Conservation (phyloP, 2,888 invertebrate genomes). For the Macrophya annulata region DNA sequence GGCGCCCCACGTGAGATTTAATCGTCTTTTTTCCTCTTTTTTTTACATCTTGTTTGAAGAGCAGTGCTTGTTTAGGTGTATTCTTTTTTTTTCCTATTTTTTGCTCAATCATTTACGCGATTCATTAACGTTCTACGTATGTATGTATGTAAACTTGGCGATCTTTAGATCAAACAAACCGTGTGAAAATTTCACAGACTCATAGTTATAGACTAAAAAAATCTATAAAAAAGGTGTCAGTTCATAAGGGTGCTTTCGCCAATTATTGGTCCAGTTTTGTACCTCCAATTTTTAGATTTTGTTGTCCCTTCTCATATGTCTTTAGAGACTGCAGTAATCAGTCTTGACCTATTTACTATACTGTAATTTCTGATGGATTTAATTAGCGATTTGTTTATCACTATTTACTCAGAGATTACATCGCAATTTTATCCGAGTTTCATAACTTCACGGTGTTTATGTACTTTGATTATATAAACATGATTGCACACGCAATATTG, state of each 20-base stretch:
- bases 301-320: no score
- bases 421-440: background rate
- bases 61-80: conserved; percentile 9
- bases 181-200: conserved; percentile 31
- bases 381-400: background rate
- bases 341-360: background rate
- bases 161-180: conserved; percentile 17
- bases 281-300: no score
- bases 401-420: background rate
- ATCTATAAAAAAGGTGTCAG: background rate
- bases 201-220: background rate
- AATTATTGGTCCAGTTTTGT: no score
- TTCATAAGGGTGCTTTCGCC: background rate
- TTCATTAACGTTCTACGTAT: conserved; percentile 13
- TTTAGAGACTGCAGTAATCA: background rate
- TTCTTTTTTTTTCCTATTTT: background rate
- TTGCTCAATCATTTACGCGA: conserved; percentile 17
- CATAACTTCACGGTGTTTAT: no score
- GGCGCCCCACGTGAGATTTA: conserved; percentile 75
- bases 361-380: background rate
- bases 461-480: no score
- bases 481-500: no score
- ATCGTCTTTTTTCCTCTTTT: background rate
- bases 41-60: background rate
- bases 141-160: background rate